Percentiles rank a stretch among this genome's conserved stretches.
phyloP scores from a whole-genome alignment of 2,797 vertebrate species.

The Sibirionetta formosa region DNA sequence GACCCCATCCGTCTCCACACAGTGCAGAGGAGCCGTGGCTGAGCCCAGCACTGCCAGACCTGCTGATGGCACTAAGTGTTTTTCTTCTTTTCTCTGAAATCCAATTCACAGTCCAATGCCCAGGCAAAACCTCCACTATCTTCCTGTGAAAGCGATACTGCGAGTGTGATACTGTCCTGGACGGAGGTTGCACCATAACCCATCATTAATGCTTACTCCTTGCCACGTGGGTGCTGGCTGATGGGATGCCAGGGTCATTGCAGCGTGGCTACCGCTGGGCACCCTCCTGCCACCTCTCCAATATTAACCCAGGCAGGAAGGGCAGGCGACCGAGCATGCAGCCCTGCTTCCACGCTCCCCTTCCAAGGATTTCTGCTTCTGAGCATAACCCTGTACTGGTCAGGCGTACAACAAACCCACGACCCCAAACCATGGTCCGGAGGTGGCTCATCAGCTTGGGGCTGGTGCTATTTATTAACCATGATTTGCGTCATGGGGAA shows the following conservation, averaged over 20 bases:
- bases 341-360: neutral
- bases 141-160: neutral
- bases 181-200: neutral
- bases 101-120: neutral
- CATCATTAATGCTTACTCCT: neutral
- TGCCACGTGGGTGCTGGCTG: neutral
- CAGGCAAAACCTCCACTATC: neutral
- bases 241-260: neutral
- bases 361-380: too few relatives aligned
- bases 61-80: too few relatives aligned
- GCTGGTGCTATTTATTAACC: constrained; percentile 47
- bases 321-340: neutral
- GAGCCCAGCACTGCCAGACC: too few relatives aligned
- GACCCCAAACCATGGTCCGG: neutral
- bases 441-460: neutral
- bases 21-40: too few relatives aligned
- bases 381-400: too few relatives aligned
- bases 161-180: neutral
- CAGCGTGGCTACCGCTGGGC: neutral
- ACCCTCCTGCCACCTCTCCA: neutral
- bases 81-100: too few relatives aligned
- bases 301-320: constrained; percentile 57
- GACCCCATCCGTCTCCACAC: too few relatives aligned
- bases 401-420: neutral
- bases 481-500: neutral